A percentile compares a stretch with the other conserved stretches of the same genome.
These are phyloP conservation scores for Caranx melampygus DNA, from an alignment of 2,113 vertebrate genomes.

Conservation along the genomic window DNA sequence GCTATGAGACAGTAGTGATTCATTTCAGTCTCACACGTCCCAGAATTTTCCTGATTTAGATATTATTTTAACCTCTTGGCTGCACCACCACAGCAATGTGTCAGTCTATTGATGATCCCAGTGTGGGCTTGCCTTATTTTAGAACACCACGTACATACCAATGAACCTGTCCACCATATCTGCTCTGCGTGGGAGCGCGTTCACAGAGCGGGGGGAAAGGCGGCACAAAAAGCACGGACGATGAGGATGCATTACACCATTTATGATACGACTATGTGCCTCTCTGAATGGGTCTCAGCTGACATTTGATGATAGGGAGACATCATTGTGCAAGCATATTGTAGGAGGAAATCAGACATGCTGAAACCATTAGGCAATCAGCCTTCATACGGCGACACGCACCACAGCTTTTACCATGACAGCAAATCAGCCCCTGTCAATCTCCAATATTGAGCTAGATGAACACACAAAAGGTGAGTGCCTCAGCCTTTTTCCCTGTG, in stretches of 20 bases:
- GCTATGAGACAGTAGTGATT: slow-evolving; percentile 66
- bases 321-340: slow-evolving; percentile 34
- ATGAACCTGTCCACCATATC: slow-evolving; percentile 50
- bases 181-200: slow-evolving; percentile 47
- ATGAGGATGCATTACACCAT: slow-evolving; percentile 65
- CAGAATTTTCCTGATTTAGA: slow-evolving; percentile 70
- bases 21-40: slow-evolving; percentile 53
- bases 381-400: slow-evolving; percentile 53
- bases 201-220: not conserved
- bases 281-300: slow-evolving; percentile 57
- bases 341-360: slow-evolving; percentile 55
- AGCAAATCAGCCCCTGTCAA: slow-evolving; percentile 60
- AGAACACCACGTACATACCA: slow-evolving; percentile 46
- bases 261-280: slow-evolving; percentile 61
- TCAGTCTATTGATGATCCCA: slow-evolving; percentile 59
- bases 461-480: slow-evolving; percentile 35
- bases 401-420: slow-evolving; percentile 37
- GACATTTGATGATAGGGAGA: slow-evolving; percentile 66
- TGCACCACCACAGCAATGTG: slow-evolving; percentile 24
- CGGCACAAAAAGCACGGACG: slow-evolving; percentile 36
- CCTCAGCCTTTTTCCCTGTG: not conserved
- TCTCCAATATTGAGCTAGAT: slow-evolving; percentile 54
- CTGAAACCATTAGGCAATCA: slow-evolving; percentile 67
- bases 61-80: slow-evolving; percentile 69
- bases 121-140: slow-evolving; percentile 58